A percentile compares a stretch with the other conserved stretches of the same genome.
Conservation (phyloP, 2,113 vertebrate genomes). For the Rousettus leschenaultii region DNA sequence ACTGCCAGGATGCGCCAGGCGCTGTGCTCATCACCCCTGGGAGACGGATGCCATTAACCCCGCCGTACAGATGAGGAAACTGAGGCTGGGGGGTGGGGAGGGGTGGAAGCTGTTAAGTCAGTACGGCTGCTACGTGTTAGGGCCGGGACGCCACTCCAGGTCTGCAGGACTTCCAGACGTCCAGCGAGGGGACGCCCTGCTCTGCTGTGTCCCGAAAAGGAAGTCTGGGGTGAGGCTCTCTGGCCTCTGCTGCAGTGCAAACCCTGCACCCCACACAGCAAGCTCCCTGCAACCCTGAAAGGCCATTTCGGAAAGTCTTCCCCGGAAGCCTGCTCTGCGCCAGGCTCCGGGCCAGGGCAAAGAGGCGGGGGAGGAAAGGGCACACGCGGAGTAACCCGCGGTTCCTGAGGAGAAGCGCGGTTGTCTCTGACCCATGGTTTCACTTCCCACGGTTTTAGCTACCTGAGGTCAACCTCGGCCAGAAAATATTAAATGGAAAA, state of each 20-base stretch:
- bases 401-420: not conserved
- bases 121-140: no score
- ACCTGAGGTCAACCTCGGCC: not conserved
- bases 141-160: not conserved
- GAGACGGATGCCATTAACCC: not conserved
- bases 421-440: not conserved
- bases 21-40: not conserved
- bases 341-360: no score
- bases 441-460: not conserved
- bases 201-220: not conserved
- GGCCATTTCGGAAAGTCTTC: not conserved
- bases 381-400: not conserved
- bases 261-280: rapidly evolving
- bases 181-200: not conserved
- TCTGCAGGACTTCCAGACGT: not conserved
- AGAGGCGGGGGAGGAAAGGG: not conserved
- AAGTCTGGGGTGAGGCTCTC: not conserved
- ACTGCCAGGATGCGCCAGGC: not conserved
- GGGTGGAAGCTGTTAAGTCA: not conserved
- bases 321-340: not conserved
- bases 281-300: not conserved
- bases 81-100: not conserved
- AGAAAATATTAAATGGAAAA: not conserved
- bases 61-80: not conserved
- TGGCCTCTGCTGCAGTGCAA: not conserved